Evolutionary conservation across 2,888 invertebrate species (phyloP).

Genomic region (Heteropelma amictum): DNA sequence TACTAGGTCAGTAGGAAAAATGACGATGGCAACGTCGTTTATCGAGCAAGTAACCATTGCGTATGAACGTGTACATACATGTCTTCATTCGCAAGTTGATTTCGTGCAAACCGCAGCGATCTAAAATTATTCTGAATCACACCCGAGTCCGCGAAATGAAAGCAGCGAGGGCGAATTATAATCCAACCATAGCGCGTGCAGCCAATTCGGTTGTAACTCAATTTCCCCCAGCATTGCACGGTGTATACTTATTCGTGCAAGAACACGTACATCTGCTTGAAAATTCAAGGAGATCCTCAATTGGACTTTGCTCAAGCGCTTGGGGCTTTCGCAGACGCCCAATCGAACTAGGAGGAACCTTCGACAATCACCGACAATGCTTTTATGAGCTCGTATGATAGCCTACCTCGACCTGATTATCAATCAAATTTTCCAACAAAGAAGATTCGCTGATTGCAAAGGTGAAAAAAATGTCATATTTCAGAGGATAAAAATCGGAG

Average conservation of each 20-base stretch:
- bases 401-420: too few relatives aligned
- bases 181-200: neutral
- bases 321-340: too few relatives aligned
- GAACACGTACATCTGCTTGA: neutral
- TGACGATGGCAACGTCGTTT: neutral
- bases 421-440: too few relatives aligned
- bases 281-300: too few relatives aligned
- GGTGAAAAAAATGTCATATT: too few relatives aligned
- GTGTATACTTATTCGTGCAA: neutral
- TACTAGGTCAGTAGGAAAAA: neutral
- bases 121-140: constrained; percentile 25
- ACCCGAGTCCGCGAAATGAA: neutral
- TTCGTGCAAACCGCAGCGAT: constrained; percentile 36
- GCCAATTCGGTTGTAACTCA: constrained; percentile 39
- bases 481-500: too few relatives aligned
- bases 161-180: constrained; percentile 13
- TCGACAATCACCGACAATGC: too few relatives aligned
- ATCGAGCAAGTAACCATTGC: neutral
- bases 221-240: constrained; percentile 9
- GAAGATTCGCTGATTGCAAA: too few relatives aligned
- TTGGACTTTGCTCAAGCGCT: too few relatives aligned
- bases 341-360: constrained; percentile 36
- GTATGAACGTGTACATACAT: neutral
- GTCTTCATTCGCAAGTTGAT: constrained; percentile 39
- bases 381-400: too few relatives aligned